Base-by-base conservation (phyloP, 2,797 vertebrate species). In the Nannoperca australis region DNA sequence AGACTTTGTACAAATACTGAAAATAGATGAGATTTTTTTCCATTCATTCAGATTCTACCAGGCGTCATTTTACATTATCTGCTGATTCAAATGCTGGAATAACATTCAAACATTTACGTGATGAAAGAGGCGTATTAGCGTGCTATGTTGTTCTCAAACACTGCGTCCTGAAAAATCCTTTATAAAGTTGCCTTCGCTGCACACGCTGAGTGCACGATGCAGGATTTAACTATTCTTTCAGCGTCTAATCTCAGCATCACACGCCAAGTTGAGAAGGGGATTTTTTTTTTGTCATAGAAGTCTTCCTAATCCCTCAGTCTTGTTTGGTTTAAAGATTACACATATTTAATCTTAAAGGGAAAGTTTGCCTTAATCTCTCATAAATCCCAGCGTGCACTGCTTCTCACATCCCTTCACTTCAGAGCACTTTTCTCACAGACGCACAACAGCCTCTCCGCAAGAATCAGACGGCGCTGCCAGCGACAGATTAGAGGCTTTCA, bases 261-360 rank as follows among this genome's bases (percentile, higher is more conserved):
- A 83, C 62, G 73, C 85, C 83, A 84, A 76, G 70, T 82, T 81
- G 53, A 90, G 72, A 81, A 56, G 73, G 67, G 73, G 64, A 67
- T 81, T 76, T 85, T 76, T 84, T 79, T 78, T 65, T 59, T 60
- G 73, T 79, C 76, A 72, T 24, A 67, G 59, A 87, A 76, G 69
- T 89, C 80, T 54, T 75, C 22, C 47, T 91, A 92, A 94, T 91
- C 87, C 85, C 62, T 67, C 66, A 34, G 36, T 60, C 70, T 81
- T 86, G 79, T 88, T 90, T 92, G 84, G 68, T 85, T 88, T 79
- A 67, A 89, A 93, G 92, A 94, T 94, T 93, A 93, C 66, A 90
- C 69, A 90, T 85, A 73, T 92, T 92, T 90, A 93, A 93, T 94
- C 85, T 93, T 84, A 61, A 81, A 79, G 80, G 62, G 70, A 79